These are phyloP conservation scores for Hipparchia semele DNA, from an alignment of 2,888 invertebrate genomes.

Conservation along the genomic window DNA sequence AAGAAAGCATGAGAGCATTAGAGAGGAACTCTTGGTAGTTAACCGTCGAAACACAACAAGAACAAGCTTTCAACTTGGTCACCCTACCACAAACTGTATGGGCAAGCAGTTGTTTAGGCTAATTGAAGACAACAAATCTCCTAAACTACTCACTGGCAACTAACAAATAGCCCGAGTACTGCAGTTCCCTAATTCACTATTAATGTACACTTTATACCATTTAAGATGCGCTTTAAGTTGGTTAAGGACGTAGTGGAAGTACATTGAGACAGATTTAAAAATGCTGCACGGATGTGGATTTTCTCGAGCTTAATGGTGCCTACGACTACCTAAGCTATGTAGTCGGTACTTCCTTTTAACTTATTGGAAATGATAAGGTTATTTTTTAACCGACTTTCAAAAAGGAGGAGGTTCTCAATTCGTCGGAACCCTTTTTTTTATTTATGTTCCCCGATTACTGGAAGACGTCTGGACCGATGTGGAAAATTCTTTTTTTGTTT, in stretches of 20 bases:
- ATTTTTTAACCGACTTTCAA: no score
- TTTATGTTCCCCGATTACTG: no score
- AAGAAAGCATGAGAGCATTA: no score
- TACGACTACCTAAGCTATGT: background rate
- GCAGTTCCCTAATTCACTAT: constrained; percentile 63
- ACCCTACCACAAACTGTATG: constrained; percentile 13
- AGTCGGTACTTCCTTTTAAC: background rate
- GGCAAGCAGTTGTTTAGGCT: constrained; percentile 34
- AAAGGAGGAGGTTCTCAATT: no score
- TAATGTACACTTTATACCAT: constrained; percentile 56
- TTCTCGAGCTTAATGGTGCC: background rate
- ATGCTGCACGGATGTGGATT: constrained; percentile 9
- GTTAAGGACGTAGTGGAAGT: constrained; percentile 46
- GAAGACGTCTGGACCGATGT: no score
- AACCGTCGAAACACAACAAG: no score
- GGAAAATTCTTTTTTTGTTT: no score
- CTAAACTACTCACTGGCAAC: constrained; percentile 51
- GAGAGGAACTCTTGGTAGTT: no score
- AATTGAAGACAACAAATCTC: constrained; percentile 49
- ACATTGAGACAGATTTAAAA: constrained; percentile 39
- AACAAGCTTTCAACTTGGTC: background rate
- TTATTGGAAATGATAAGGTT: background rate
- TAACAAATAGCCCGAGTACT: constrained; percentile 61
- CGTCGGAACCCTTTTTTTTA: no score
- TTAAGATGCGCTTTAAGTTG: constrained; percentile 59